A percentile compares a stretch with the other conserved stretches of the same genome.
Conservation (phyloP, 2,113 vertebrate genomes). For the Lophura nycthemera region DNA sequence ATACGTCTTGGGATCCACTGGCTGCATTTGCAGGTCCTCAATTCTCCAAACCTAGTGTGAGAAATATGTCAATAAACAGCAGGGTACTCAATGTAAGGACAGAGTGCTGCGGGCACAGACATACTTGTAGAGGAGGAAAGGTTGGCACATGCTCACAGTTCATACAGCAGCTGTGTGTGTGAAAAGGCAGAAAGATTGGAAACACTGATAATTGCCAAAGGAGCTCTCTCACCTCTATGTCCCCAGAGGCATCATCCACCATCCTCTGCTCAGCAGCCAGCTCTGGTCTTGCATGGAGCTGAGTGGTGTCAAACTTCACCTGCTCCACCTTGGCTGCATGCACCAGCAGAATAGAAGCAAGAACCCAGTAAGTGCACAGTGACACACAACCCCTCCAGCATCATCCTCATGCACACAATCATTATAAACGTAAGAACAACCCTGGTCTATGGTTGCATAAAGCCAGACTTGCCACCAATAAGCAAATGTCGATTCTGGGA, state of each 20-base stretch:
- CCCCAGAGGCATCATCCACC: conserved; percentile 89
- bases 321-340: conserved; percentile 87
- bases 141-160: background rate
- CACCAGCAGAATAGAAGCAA: background rate
- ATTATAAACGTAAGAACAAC: rapidly evolving
- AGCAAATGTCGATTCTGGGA: background rate
- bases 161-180: background rate
- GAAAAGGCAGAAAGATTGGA: background rate
- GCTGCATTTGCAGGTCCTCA: conserved; percentile 84
- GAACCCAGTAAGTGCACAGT: background rate
- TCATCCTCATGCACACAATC: background rate
- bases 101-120: background rate
- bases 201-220: background rate
- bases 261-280: conserved; percentile 89
- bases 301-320: conserved; percentile 87
- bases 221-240: conserved; percentile 78
- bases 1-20: conserved; percentile 79
- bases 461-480: background rate
- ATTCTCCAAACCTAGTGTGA: conserved; percentile 87
- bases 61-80: background rate
- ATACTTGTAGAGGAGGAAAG: background rate
- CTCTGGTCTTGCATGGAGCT: conserved; percentile 87
- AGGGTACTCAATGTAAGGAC: background rate
- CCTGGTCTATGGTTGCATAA: rapidly evolving
- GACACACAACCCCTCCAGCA: background rate